Evolutionary conservation across 2,797 vertebrate genomes (phyloP), one percentile per base, ranked within the genome.

Genomic region (Poeciliopsis paucimaculata): DNA sequence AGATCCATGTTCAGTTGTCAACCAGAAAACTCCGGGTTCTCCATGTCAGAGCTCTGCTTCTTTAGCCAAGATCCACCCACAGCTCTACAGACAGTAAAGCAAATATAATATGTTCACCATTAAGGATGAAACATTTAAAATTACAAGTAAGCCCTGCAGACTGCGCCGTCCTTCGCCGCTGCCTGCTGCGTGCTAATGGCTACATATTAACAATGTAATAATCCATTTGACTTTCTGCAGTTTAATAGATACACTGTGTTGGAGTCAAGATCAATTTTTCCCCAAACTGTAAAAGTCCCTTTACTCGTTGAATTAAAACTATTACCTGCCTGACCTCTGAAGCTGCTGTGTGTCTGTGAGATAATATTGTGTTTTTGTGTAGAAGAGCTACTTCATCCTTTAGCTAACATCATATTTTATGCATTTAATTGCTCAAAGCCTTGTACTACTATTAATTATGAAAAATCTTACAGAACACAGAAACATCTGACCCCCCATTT

Each of bases 111-210:
- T 79, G 78, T 20, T 87, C 83, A 84, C 78, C 82, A 89, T 92
- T 92, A 89, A 87, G 83, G 85, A 92, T 89, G 90, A 89, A 91
- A 90, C 87, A 90, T 85, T 91, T 84, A 82, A 86, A 90, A 90
- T 82, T 86, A 87, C 81, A 90, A 90, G 77, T 85, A 84, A 90
- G 88, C 90, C 91, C 85, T 2, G 64, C 84, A 90, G 87, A 91
- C 83, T 76, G 80, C 75, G 70, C 75, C 84, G 90, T 88, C 90
- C 88, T 92, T 93, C 75, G 80, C 57, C 79, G 84, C 81, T 86
- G 82, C 77, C 85, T 66, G 75, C 83, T 80, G 84, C 68, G 78
- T 82, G 87, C 90, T 89, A 78, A 43, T 80, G 84, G 83, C 72
- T 79, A 75, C 82, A 84, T 82, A 80, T 90, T 87, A 89, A 87